phyloP scores from a whole-genome alignment of 2,113 vertebrate species.

The Dascyllus trimaculatus region DNA sequence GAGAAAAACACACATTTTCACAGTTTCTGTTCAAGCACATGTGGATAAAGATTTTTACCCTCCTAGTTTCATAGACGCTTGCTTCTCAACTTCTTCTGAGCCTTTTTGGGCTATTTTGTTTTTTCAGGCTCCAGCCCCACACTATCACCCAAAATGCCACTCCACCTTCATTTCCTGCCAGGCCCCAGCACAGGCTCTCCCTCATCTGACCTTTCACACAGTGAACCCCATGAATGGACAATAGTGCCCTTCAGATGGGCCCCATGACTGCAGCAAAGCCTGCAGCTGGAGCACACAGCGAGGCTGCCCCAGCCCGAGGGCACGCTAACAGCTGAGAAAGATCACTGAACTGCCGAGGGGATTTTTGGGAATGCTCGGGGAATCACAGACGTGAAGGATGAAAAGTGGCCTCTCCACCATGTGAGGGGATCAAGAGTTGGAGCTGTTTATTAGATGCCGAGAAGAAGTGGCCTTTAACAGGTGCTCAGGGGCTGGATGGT shows the following conservation, averaged over 20 bases:
- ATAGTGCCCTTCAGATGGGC: slow-evolving; percentile 82
- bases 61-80: background rate
- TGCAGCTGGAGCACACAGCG: slow-evolving; percentile 82
- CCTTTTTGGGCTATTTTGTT: slow-evolving; percentile 54
- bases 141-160: slow-evolving; percentile 61
- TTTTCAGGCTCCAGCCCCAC: slow-evolving; percentile 62
- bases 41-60: background rate
- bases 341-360: slow-evolving; percentile 75
- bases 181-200: slow-evolving; percentile 62
- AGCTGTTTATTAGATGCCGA: slow-evolving; percentile 71
- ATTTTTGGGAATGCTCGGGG: slow-evolving; percentile 71
- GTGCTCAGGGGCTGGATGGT: slow-evolving; percentile 65
- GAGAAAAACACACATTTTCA: slow-evolving; percentile 18
- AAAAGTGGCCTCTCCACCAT: slow-evolving; percentile 59
- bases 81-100: slow-evolving; percentile 1
- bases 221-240: slow-evolving; percentile 85
- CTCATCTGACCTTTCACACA: slow-evolving; percentile 84
- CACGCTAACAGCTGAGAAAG: slow-evolving; percentile 81
- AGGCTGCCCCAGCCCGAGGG: slow-evolving; percentile 75
- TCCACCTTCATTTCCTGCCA: slow-evolving; percentile 83
- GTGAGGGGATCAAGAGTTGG: slow-evolving; percentile 58
- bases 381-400: slow-evolving; percentile 78
- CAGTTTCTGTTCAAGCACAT: slow-evolving; percentile 16
- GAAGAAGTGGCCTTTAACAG: slow-evolving; percentile 73
- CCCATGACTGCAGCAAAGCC: slow-evolving; percentile 75